Evolutionary conservation across 2,888 invertebrate genomes (phyloP).

Genomic region (Acrobasis suavella): DNA sequence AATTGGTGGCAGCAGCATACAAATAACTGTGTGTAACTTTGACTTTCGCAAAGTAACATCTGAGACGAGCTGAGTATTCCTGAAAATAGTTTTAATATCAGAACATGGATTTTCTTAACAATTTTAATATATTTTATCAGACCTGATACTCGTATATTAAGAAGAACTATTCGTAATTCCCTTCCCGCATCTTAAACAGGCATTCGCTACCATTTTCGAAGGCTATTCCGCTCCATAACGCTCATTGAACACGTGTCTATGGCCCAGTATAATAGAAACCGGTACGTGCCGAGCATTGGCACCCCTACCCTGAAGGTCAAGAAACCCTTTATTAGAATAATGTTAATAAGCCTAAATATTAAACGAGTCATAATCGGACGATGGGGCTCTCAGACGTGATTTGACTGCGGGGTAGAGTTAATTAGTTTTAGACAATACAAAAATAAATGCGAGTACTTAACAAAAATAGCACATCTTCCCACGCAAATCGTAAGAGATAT

Average conservation of each 20-base stretch:
- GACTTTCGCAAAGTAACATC: too few species aligned
- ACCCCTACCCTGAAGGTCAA: slow-evolving; percentile 11
- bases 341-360: slow-evolving; percentile 38
- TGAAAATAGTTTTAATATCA: too few species aligned
- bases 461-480: background rate
- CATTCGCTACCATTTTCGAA: background rate
- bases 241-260: slow-evolving; percentile 11
- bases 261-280: slow-evolving; percentile 9
- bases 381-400: slow-evolving; percentile 29
- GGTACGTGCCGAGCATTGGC: slow-evolving; percentile 4
- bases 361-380: slow-evolving; percentile 35
- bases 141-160: background rate
- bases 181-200: background rate
- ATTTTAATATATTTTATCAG: background rate
- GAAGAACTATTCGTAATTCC: too few species aligned
- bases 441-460: background rate
- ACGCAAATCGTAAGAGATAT: too few species aligned
- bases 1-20: too few species aligned
- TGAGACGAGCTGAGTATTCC: too few species aligned
- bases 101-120: background rate
- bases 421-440: slow-evolving; percentile 5
- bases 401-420: slow-evolving; percentile 15
- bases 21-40: too few species aligned
- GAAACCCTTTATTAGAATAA: slow-evolving; percentile 30
- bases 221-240: slow-evolving; percentile 8